Base-by-base conservation (phyloP, 2,888 invertebrate genomes). In the Oxystoma pomonae region DNA sequence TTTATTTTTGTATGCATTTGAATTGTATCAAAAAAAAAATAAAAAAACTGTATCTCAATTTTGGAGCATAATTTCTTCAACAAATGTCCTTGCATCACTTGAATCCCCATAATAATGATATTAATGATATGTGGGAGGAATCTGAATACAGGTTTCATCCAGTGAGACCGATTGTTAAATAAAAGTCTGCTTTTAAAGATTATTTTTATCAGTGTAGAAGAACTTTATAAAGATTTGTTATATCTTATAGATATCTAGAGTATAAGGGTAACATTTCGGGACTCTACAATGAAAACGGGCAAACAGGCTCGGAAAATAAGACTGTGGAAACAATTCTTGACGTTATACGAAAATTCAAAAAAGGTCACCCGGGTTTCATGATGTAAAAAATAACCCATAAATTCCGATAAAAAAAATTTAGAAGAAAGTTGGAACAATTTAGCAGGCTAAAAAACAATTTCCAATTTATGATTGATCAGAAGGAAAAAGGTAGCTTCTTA, bases 231-330 rank as follows among this genome's bases (percentile, higher is more conserved):
- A 20, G 88, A 88, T 71, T 87, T 69, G 83, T 88, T 2, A 81
- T n/a, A n/a, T n/a, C n/a, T n/a, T n/a, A n/a, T n/a, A n/a, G 12
- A 70, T 88, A 87, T 69, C 73, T 86, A 0, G 88, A 88, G 72
- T 74, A 88, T 17, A 75, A 88, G 20, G 78, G 84, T 1, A 80
- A 82, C 0, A 73, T 87, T 7, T 81, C 83, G 0, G 68, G 76
- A 49, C 75, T 85, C 0, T 86, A 86, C 70, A 19, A 53, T 16
- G 35, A 35, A 35, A 7, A 35, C 12, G 35, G 35, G 3, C 35
- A 35, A 35, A 35, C 3, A 35, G 3, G 3, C 3, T 7, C 35
- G 5, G 12, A 12, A 35, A 12, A 35, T 3, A 12, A 35, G 5
- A 35, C 35, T 7, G 35, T 35, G 12, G 12, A 12, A 12, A 35